Base-by-base conservation (phyloP, 2,797 vertebrate species). In the Onychomys arenicola region DNA sequence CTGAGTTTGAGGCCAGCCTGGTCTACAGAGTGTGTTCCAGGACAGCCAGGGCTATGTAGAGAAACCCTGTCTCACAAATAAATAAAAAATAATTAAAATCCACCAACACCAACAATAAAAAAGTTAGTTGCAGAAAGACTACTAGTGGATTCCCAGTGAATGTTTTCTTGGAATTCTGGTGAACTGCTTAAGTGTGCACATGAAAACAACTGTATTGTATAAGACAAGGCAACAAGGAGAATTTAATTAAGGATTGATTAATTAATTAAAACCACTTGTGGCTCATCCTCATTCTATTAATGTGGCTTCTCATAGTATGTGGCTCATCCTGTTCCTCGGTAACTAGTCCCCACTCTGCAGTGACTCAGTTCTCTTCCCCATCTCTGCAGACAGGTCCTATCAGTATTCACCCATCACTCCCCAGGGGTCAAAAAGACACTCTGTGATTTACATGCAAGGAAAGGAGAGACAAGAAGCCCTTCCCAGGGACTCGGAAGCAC, bases 401-500 rank as follows among this genome's bases (percentile, higher is more conserved):
- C 57, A 67, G 95, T 1, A 25, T n/a, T 63, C 55, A 40, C 71
- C 71, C 49, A 6, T 49, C 40, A 46, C 37, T 81, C 81, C 67
- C 75, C 73, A 92, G 25, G 77, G 63, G 43, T 49, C 59, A 73
- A 88, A 1, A n/a, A 71, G 95, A 49, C 32, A 9, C 49, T 76
- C 77, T 81, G 85, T 83, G 94, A 86, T 92, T 94, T 89, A 75
- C 91, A 95, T 92, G 95, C 90, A 78, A 75, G 52, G n/a, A 9
- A 55, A 43, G 34, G 83, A 71, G 63, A 78, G 90, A 46, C 29
- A 57, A 7, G 1, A 55, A 63, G 12, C 59, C 73, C 82, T 92
- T 92, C 81, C 87, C 75, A 27, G 8, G 49, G 55, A 80, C 57
- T 12, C 55, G 25, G 29, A 25, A 43, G 40, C 19, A 16, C 1